Conservation (phyloP, 2,113 vertebrate genomes). For the Coturnix japonica region DNA sequence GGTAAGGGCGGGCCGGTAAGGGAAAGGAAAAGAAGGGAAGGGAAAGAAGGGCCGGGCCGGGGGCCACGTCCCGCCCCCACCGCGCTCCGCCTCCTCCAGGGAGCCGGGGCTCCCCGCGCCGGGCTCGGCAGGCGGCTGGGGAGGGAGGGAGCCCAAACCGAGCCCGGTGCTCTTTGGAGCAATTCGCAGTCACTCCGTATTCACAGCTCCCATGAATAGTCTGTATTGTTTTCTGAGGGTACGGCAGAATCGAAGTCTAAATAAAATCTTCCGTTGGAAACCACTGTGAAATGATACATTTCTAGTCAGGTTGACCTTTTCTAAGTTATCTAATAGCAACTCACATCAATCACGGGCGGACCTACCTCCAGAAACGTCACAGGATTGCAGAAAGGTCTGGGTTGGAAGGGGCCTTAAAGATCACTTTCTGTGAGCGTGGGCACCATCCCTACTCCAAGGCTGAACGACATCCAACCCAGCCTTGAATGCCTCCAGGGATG, state of each 20-base stretch:
- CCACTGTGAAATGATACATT: background rate
- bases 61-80: conserved; percentile 32
- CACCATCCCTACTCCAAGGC: too few relatives aligned
- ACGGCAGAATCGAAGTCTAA: background rate
- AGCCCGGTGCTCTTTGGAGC: background rate
- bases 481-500: background rate
- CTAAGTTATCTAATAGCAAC: background rate
- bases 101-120: background rate
- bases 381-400: too few relatives aligned
- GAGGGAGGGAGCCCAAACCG: too few relatives aligned
- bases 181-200: background rate
- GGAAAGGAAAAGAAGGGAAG: background rate
- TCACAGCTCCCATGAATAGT: background rate
- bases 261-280: background rate
- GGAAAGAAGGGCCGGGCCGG: background rate
- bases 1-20: background rate
- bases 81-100: conserved; percentile 36
- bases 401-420: too few relatives aligned
- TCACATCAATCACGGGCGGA: background rate
- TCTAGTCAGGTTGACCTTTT: background rate
- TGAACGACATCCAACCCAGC: too few relatives aligned
- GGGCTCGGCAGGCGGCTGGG: background rate
- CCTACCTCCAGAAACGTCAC: background rate
- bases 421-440: too few relatives aligned
- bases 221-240: background rate